These are phyloP conservation scores for Etheostoma nigrum DNA, from an alignment of 2,797 vertebrate species.

Conservation along the genomic window DNA sequence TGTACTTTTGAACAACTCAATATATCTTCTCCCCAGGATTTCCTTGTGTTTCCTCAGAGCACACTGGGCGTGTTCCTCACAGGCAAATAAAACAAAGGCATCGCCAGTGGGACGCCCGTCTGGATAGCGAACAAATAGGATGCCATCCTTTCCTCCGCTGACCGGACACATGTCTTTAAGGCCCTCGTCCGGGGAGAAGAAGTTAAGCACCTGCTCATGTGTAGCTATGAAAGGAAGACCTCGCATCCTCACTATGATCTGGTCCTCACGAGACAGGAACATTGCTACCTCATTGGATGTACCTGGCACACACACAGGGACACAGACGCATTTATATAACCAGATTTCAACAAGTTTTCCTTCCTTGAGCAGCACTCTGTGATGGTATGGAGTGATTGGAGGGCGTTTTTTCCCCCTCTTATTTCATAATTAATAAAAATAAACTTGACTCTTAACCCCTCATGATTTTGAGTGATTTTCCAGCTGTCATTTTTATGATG, in stretches of 20 bases:
- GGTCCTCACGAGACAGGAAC: slow-evolving; percentile 95
- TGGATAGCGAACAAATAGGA: slow-evolving; percentile 96
- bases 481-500: neutral
- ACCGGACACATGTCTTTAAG: slow-evolving; percentile 86
- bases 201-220: slow-evolving; percentile 91
- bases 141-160: slow-evolving; percentile 91
- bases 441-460: slow-evolving; percentile 5
- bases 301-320: slow-evolving; percentile 78
- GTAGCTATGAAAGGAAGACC: slow-evolving; percentile 97
- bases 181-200: slow-evolving; percentile 86
- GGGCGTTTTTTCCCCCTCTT: neutral
- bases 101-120: slow-evolving; percentile 97
- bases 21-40: slow-evolving; percentile 96
- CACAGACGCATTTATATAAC: slow-evolving; percentile 8
- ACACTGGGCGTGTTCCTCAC: slow-evolving; percentile 94
- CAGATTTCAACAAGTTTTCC: neutral
- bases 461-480: neutral
- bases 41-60: slow-evolving; percentile 98
- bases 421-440: neutral
- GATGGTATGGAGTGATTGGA: neutral
- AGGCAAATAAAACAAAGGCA: slow-evolving; percentile 95
- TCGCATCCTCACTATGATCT: slow-evolving; percentile 95
- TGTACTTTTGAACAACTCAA: slow-evolving; percentile 97
- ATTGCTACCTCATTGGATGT: slow-evolving; percentile 96
- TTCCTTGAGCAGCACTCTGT: neutral